Conservation (phyloP, 2,888 invertebrate species). For the Calliphora vomitoria region DNA sequence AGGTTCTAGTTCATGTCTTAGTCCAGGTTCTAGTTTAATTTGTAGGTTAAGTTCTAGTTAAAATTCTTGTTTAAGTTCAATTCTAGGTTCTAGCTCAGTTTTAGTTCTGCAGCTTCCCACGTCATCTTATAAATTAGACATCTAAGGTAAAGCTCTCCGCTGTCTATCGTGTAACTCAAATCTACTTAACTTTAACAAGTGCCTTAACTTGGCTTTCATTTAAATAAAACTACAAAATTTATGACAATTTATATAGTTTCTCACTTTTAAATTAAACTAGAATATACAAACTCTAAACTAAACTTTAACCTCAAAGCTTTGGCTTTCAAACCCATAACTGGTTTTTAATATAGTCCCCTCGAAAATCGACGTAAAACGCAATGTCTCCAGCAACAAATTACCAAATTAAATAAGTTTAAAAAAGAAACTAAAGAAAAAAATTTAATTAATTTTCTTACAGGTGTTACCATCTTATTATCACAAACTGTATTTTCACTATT, state of each 20-base stretch:
- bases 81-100: no score
- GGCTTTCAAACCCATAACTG: background rate
- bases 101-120: no score
- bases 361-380: constrained; percentile 14
- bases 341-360: background rate
- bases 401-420: constrained; percentile 1
- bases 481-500: constrained; percentile 99
- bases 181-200: no score
- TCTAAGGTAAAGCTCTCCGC: no score
- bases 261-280: background rate
- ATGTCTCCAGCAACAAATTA: constrained; percentile 67
- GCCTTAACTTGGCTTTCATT: no score
- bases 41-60: no score
- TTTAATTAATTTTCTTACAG: constrained; percentile 88
- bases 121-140: no score
- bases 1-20: background rate
- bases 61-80: no score
- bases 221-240: no score
- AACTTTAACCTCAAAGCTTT: background rate
- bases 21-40: no score
- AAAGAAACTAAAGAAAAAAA: background rate
- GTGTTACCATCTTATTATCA: constrained; percentile 99
- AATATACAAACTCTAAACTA: background rate
- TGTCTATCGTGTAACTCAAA: no score
- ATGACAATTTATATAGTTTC: background rate